Base-by-base conservation (phyloP, 2,113 vertebrate genomes). In the Sinocyclocheilus maitianheensis region DNA sequence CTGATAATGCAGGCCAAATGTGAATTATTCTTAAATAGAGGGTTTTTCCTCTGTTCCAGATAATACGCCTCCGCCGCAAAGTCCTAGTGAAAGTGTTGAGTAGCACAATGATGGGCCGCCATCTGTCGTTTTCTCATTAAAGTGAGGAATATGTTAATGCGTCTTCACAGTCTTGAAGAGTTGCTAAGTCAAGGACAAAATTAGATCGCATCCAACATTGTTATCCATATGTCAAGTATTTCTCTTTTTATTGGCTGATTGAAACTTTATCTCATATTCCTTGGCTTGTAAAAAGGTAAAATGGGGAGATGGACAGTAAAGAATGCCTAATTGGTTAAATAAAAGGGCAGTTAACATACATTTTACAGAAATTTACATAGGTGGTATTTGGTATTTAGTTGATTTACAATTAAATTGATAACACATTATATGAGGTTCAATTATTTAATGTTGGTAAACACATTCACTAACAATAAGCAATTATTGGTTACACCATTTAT, bases 111-210 rank as follows among this genome's bases (percentile, higher is more conserved):
- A 91, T 88, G 85, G 77, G 87, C 85, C 77, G 22, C 93, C 93
- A 93, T 93, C 93, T 95, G 93, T 91, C 89, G 88, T 89, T 86
- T 89, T 90, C 91, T 91, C 91, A 92, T 91, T 94, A 92, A 90
- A 89, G 88, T 86, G 46, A 81, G 93, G 88, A 93, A 93, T 93
- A 94, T 93, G 93, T 91, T 93, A 93, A 93, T 93, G 91, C 87
- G 77, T 87, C 90, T 90, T 85, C 87, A 65, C 89, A 88, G 91
- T 87, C 84, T 92, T 83, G 74, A 67, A 81, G 78, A 90, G 89
- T 86, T 89, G 91, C 88, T 91, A 93, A 93, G 91, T 93, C 92
- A 93, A 94, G 93, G 93, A 91, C 92, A 91, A 91, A 93, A 91
- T 90, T 86, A 79, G 90, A 91, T 90, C 90, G 88, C 88, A 90